phyloP scores from a whole-genome alignment of 2,797 vertebrate species.

The Sebastes itinus region DNA sequence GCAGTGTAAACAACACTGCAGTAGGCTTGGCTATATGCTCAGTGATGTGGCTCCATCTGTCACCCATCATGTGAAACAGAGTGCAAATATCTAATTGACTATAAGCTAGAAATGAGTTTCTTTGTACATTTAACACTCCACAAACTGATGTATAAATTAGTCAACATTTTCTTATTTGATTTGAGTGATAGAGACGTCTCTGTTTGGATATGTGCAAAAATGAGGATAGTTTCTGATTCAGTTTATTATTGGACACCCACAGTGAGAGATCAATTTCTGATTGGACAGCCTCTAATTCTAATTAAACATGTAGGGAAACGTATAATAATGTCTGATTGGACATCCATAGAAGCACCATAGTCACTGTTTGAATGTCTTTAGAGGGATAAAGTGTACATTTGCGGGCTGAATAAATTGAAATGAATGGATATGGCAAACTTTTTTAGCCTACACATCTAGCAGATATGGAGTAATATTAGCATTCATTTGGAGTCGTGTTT shows the following conservation, averaged over 20 bases:
- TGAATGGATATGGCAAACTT: background rate
- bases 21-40: slow-evolving; percentile 1
- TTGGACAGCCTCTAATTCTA: background rate
- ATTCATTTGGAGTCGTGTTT: too few species aligned
- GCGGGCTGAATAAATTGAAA: background rate
- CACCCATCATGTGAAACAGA: background rate
- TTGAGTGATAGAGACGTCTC: background rate
- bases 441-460: background rate
- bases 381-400: background rate
- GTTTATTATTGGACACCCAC: background rate
- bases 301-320: background rate
- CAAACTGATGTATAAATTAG: background rate
- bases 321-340: background rate
- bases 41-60: slow-evolving; percentile 23
- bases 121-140: background rate
- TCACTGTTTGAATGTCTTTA: background rate
- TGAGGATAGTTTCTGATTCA: background rate
- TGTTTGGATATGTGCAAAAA: background rate
- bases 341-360: background rate
- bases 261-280: background rate
- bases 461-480: background rate
- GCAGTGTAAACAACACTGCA: slow-evolving; percentile 17
- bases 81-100: background rate
- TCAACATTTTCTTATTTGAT: background rate
- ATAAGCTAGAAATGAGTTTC: background rate